Evolutionary conservation across 1,140 invertebrate genomes (phyloP), one percentile per base, ranked within the genome.

Genomic region (Anastatus disparis): DNA sequence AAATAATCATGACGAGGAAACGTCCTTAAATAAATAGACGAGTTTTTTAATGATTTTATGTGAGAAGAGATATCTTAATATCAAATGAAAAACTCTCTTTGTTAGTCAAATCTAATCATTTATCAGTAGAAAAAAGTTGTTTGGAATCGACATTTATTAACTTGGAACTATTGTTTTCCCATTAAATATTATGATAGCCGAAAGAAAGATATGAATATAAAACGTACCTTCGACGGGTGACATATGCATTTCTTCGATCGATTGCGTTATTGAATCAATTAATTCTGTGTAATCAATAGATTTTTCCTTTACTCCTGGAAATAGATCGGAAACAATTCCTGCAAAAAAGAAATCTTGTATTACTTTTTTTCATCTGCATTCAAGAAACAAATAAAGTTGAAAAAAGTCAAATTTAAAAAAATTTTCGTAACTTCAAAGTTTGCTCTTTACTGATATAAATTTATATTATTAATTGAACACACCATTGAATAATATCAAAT

Each of bases 301-400:
- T 55, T 90, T 88, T 63, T 91, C 87, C 9, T 84, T 80, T 40
- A 92, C 82, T n/a, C 86, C 85, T 0, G 91, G 92, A 81, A 93
- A 93, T 26, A 93, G 79, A 81, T 93, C 92, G 3, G 89, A 90
- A 1, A 92, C 88, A 67, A 93, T 93, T 53, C 91, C 91, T 85
- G 86, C 15, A 55, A 55, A 35, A 35, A 35, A 35, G 31, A 35
- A 35, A 35, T 6, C 31, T 35, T 31, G 29, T 15, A 17, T 24
- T 44, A 15, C n/a, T 44, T 44, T 9, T 3, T 3, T n/a, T 35
- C 10, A 35, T 35, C 4, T 35, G 31, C 31, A 35, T n/a, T n/a
- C n/a, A 15, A 44, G 42, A 15, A 12, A 12, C 6, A 38, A 20
- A 50, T 53, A 53, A 15, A 13, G 26, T n/a, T 3, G 4, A 53